These are phyloP conservation scores for Patagioenas fasciata DNA, from an alignment of 2,113 vertebrate species.

Conservation along the genomic window DNA sequence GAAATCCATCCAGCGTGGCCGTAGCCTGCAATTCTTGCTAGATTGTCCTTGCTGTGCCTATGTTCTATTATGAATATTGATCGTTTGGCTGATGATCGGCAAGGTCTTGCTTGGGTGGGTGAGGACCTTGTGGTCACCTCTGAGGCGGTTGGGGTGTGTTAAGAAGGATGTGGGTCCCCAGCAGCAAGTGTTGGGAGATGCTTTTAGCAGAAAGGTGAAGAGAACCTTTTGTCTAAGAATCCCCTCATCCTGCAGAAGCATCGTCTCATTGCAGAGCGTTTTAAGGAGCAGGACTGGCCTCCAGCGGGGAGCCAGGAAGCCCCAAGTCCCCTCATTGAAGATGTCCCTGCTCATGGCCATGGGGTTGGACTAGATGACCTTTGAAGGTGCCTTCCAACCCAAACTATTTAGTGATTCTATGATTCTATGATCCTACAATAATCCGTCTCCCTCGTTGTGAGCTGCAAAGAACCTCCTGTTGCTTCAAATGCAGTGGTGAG, in stretches of 20 bases:
- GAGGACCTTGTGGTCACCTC: background rate
- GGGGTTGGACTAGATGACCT: no score
- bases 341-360: no score
- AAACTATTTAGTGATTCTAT: no score
- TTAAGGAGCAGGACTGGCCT: background rate
- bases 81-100: background rate
- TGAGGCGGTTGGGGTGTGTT: background rate
- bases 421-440: background rate
- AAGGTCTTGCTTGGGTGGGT: background rate
- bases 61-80: fast-evolving
- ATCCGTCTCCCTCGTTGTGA: no score
- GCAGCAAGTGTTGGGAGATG: background rate
- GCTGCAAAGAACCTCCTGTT: fast-evolving
- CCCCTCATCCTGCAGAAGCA: background rate
- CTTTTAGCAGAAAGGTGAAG: background rate
- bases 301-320: background rate
- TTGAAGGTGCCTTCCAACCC: no score
- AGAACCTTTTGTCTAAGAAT: background rate
- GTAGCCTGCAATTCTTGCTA: fast-evolving
- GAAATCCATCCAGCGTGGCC: no score
- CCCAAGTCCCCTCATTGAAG: no score
- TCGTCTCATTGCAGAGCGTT: fast-evolving
- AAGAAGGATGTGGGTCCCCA: background rate
- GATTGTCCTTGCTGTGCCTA: fast-evolving
- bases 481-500: background rate